Percentiles rank a stretch among this genome's conserved stretches.
These are phyloP conservation scores for Eupeodes corollae DNA, from an alignment of 1,140 invertebrate genomes.

Conservation along the genomic window DNA sequence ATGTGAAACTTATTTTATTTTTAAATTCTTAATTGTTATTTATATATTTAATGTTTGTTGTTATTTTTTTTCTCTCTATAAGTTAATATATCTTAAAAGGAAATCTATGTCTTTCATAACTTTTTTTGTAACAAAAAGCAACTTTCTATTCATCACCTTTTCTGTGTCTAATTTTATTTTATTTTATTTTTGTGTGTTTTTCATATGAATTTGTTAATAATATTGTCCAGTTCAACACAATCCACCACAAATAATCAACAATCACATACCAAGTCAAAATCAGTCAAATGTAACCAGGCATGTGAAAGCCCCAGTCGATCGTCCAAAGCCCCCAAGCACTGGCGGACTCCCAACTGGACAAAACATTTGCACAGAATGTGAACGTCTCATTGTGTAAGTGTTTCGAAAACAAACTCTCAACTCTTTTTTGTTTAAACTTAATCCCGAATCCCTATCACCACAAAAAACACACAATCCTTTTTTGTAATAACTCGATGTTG, in stretches of 20 bases:
- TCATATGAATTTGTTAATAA: background rate
- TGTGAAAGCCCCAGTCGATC: conserved; percentile 57
- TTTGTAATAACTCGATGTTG: background rate
- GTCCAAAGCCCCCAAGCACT: conserved; percentile 56
- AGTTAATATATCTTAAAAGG: background rate
- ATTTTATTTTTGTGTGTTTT: background rate
- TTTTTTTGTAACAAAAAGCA: no score
- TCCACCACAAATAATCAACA: conserved; percentile 11
- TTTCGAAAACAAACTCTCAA: background rate
- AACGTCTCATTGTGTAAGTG: conserved; percentile 88
- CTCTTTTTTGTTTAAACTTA: background rate
- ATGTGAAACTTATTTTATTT: conserved; percentile 19
- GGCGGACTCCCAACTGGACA: conserved; percentile 67
- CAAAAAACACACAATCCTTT: background rate
- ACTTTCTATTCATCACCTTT: background rate
- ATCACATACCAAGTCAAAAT: conserved; percentile 29
- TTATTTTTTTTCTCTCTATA: no score
- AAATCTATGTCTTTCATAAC: no score
- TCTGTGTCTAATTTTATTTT: background rate
- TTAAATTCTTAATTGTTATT: no score
- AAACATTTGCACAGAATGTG: conserved; percentile 87
- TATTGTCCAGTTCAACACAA: conserved; percentile 11
- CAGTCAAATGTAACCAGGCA: conserved; percentile 41
- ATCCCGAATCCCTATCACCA: no score
- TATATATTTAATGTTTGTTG: no score